These are phyloP conservation scores for Drosophila nr. perissopoda DNA, from an alignment of 2,888 invertebrate species.

Conservation along the genomic window DNA sequence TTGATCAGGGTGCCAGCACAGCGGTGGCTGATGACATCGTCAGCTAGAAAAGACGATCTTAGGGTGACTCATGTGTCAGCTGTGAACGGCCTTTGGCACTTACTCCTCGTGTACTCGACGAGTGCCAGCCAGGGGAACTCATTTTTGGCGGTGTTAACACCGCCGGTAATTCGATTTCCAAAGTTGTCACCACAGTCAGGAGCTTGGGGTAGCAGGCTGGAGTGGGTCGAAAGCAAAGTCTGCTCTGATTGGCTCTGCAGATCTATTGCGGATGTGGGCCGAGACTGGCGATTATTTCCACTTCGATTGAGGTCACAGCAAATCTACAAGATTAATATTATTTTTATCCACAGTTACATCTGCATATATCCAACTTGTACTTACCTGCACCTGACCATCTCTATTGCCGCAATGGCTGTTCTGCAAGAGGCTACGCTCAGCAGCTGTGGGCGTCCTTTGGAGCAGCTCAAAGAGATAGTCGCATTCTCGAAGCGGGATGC, in stretches of 20 bases:
- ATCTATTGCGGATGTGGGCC: not conserved
- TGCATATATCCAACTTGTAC: not conserved
- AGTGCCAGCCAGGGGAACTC: slow-evolving; percentile 87
- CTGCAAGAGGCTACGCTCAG: slow-evolving; percentile 85
- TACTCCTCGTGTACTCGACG: slow-evolving; percentile 85
- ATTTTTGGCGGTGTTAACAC: slow-evolving; percentile 86
- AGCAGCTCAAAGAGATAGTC: slow-evolving; percentile 65
- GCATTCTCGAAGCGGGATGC: slow-evolving; percentile 70
- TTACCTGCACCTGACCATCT: slow-evolving; percentile 79
- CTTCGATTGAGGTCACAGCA: slow-evolving; percentile 63
- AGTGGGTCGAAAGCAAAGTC: slow-evolving; percentile 56
- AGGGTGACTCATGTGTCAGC: not conserved
- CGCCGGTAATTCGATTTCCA: slow-evolving; percentile 87
- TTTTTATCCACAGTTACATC: no score
- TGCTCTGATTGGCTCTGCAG: not conserved
- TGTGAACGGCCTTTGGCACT: slow-evolving; percentile 1
- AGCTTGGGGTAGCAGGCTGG: slow-evolving; percentile 51
- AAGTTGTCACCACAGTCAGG: slow-evolving; percentile 79
- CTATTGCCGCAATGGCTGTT: slow-evolving; percentile 89
- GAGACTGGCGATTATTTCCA: slow-evolving; percentile 64
- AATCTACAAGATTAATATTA: slow-evolving; percentile 41
- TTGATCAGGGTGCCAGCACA: slow-evolving; percentile 90
- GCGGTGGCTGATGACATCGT: slow-evolving; percentile 87
- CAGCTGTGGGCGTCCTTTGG: slow-evolving; percentile 30
- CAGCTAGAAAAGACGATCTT: slow-evolving; percentile 84